A percentile compares a stretch with the other conserved stretches of the same genome.
Evolutionary conservation across 2,797 vertebrate genomes (phyloP).

Genomic region (Sternarchorhynchus goeldii): DNA sequence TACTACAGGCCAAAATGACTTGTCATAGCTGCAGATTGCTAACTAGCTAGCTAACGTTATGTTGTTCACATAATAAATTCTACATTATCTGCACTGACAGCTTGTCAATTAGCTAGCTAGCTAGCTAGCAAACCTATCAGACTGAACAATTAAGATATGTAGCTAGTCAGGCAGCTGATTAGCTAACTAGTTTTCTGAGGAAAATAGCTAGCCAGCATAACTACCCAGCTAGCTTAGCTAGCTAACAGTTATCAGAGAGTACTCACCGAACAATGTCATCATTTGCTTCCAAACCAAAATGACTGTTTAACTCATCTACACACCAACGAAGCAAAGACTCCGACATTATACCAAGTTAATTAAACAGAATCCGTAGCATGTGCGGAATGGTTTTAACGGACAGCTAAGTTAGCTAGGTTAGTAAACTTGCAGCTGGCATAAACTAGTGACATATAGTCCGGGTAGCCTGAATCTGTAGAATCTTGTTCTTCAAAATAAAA

Average conservation of each 20-base stretch:
- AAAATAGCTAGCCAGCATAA: too few relatives aligned
- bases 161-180: background rate
- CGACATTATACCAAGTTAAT: constrained; percentile 63
- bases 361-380: background rate
- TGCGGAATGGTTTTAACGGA: background rate
- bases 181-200: too few relatives aligned
- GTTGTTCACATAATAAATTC: too few relatives aligned
- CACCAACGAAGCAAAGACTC: constrained; percentile 81
- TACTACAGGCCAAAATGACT: too few relatives aligned
- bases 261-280: constrained; percentile 90
- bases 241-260: constrained; percentile 6
- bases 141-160: background rate
- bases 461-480: too few relatives aligned
- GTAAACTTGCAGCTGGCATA: background rate
- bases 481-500: constrained; percentile 10
- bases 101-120: background rate
- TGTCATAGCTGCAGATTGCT: too few relatives aligned
- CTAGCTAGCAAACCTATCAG: background rate
- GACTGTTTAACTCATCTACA: constrained; percentile 76
- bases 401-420: background rate
- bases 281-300: constrained; percentile 85
- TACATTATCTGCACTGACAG: background rate
- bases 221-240: background rate
- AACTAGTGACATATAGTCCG: background rate
- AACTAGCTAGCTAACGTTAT: too few relatives aligned